Evolutionary conservation across 2,797 vertebrate genomes (phyloP).

Genomic region (Myripristis murdjan): DNA sequence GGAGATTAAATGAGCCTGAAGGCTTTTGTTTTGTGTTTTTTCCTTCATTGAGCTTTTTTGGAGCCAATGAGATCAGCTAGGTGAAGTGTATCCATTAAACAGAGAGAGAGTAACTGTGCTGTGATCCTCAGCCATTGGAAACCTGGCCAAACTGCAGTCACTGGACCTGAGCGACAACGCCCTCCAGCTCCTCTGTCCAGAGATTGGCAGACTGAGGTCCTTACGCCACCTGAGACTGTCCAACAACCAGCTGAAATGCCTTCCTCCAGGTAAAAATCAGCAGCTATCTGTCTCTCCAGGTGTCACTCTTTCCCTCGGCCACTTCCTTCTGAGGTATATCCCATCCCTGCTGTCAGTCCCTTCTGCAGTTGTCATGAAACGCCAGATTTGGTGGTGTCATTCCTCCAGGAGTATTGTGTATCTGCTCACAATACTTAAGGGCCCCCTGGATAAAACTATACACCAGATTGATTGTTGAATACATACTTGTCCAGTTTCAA

Average conservation of each 20-base stretch:
- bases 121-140: constrained; percentile 90
- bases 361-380: too few relatives aligned
- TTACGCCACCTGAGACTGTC: constrained; percentile 94
- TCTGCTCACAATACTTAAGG: too few relatives aligned
- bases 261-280: constrained; percentile 90
- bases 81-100: neutral
- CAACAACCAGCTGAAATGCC: constrained; percentile 93
- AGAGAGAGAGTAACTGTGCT: constrained; percentile 2
- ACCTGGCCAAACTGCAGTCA: constrained; percentile 93
- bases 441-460: too few relatives aligned
- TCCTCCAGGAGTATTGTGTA: too few relatives aligned
- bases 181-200: constrained; percentile 94
- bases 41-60: neutral
- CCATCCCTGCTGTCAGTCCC: too few relatives aligned
- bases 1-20: neutral
- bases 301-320: neutral
- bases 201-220: constrained; percentile 94
- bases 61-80: neutral
- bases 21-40: neutral
- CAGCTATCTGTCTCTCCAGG: neutral
- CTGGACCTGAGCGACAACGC: constrained; percentile 97
- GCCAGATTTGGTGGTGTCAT: too few relatives aligned
- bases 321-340: neutral
- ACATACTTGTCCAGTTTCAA: too few relatives aligned
- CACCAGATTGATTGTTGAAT: too few relatives aligned